Base-by-base conservation (phyloP, 2,797 vertebrate genomes). In the Myotis myotis region DNA sequence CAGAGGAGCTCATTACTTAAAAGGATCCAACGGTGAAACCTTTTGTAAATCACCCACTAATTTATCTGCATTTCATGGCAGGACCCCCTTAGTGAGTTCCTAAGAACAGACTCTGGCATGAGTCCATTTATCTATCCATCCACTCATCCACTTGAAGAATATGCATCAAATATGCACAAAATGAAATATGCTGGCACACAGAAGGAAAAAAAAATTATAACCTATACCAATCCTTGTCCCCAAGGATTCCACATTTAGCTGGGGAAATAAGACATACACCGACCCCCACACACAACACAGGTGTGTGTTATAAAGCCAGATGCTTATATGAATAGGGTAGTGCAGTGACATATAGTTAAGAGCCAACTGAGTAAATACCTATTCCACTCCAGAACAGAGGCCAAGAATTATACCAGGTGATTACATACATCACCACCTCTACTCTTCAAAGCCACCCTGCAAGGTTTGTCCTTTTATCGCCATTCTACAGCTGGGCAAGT, bases 11-110 rank as follows among this genome's bases (percentile, higher is more conserved):
- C 4, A 12, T 91, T 93, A 94, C 79, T 95, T 92, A 88, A 92
- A 93, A 87, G 81, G 75, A 91, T 96, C 85, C 93, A 76, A 87
- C 9, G 0, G 95, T 20, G 76, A 97, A 92, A 60, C 20, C 82
- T 97, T 96, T 93, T 82, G 78, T 75, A 90, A 96, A 93, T 93
- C 87, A 51, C 92, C 62, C 62, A 86, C 38, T 93, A 74, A 87
- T 88, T 88, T 92, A 92, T 71, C 82, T 82, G 44, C 62, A 89
- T 76, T 91, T 96, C 84, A 64, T 13, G 33, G 81, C 78, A 93
- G 47, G 57, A 87, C 36, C 74, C 47, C 33, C 9, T 70, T 6
- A 79, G 78, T 55, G 64, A 87, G n/a, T 89, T 60, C 44, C 38
- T 20, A 72, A 79, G 80, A 66, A 80, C 41, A 89, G 74, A 41